These are phyloP conservation scores for Carcharodon carcharias DNA, from an alignment of 2,797 vertebrate species.

Conservation along the genomic window DNA sequence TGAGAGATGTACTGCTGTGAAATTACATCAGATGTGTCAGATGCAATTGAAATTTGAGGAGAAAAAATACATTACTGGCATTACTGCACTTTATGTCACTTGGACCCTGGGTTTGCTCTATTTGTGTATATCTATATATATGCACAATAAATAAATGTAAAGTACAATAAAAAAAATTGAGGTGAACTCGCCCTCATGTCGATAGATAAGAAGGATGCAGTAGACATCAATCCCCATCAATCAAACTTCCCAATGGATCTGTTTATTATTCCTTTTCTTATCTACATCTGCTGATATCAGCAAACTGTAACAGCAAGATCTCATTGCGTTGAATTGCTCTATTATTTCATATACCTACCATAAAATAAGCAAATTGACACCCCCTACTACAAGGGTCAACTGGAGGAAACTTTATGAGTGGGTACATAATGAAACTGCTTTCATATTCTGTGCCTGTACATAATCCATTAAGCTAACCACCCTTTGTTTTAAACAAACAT, in stretches of 20 bases:
- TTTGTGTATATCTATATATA: background rate
- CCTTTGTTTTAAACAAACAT: slow-evolving; percentile 59
- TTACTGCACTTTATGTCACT: slow-evolving; percentile 33
- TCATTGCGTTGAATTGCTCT: slow-evolving; percentile 51
- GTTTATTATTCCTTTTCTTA: slow-evolving; percentile 2
- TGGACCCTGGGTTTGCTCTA: background rate
- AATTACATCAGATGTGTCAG: slow-evolving; percentile 38
- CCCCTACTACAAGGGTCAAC: slow-evolving; percentile 58
- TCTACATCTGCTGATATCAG: slow-evolving; percentile 41
- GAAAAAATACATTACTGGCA: slow-evolving; percentile 37
- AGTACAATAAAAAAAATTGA: background rate
- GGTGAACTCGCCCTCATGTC: background rate
- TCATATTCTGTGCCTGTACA: slow-evolving; percentile 63
- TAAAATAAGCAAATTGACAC: slow-evolving; percentile 66
- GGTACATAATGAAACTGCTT: slow-evolving; percentile 58
- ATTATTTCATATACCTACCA: slow-evolving; percentile 55
- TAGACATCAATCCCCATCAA: background rate
- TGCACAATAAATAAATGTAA: background rate
- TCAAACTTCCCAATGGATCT: slow-evolving; percentile 31
- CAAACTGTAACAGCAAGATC: slow-evolving; percentile 45
- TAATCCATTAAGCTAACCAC: slow-evolving; percentile 68
- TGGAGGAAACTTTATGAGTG: slow-evolving; percentile 60
- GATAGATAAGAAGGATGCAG: slow-evolving; percentile 7
- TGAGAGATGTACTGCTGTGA: slow-evolving; percentile 38
- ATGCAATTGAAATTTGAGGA: slow-evolving; percentile 37